Evolutionary conservation across 1,140 invertebrate species (phyloP).

Genomic region (Drosophila virilis): DNA sequence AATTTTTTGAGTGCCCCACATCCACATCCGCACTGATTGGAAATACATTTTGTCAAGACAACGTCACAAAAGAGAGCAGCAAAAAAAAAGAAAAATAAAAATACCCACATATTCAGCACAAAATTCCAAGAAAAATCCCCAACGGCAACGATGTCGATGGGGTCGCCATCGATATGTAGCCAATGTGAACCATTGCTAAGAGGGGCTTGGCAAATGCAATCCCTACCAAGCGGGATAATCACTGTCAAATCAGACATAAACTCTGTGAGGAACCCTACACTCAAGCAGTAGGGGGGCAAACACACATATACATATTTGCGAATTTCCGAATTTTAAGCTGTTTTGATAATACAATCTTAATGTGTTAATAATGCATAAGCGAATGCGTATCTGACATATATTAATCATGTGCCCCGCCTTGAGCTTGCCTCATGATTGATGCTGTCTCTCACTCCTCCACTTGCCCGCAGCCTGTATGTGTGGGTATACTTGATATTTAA

Average conservation of each 20-base stretch:
- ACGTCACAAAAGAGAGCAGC: slow-evolving; percentile 46
- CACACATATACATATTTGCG: slow-evolving; percentile 19
- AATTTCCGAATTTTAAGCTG: slow-evolving; percentile 59
- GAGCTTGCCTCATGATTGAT: slow-evolving; percentile 56
- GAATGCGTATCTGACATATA: slow-evolving; percentile 58
- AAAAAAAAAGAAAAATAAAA: slow-evolving; percentile 15
- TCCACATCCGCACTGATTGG: slow-evolving; percentile 48
- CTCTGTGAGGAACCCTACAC: slow-evolving; percentile 5
- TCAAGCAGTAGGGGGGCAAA: background rate
- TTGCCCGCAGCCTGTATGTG: background rate
- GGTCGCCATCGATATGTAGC: slow-evolving; percentile 43
- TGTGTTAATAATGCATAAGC: slow-evolving; percentile 72
- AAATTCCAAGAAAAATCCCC: slow-evolving; percentile 19
- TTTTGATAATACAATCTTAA: slow-evolving; percentile 57
- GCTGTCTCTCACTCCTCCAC: background rate
- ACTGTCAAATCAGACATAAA: slow-evolving; percentile 53
- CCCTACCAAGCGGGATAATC: slow-evolving; percentile 41
- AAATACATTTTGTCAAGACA: slow-evolving; percentile 56
- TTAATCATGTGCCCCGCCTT: slow-evolving; percentile 60
- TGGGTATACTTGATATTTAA: slow-evolving; percentile 65
- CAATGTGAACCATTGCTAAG: slow-evolving; percentile 19
- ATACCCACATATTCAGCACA: slow-evolving; percentile 20
- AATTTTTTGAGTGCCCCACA: slow-evolving; percentile 37
- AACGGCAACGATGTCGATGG: background rate
- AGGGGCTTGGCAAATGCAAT: background rate